Percentiles rank a stretch among this genome's conserved stretches.
Conservation (phyloP, 2,888 invertebrate species). For the Chrysotoxum bicinctum region DNA sequence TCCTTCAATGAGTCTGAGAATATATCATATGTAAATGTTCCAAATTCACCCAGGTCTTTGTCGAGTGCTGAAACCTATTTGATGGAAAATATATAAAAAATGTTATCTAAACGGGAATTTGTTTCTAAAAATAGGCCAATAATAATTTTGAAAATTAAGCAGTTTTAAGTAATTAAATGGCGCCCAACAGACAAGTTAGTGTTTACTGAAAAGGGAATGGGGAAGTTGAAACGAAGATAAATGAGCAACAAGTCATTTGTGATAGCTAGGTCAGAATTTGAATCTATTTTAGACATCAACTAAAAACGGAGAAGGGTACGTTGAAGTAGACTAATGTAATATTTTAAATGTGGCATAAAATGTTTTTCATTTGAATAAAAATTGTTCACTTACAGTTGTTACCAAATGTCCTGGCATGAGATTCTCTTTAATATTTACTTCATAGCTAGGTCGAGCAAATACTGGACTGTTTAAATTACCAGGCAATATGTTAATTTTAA, state of each 20-base stretch:
- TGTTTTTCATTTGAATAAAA: background rate
- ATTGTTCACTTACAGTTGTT: conserved; percentile 83
- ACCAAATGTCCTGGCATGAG: conserved; percentile 89
- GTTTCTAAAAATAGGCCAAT: too few relatives aligned
- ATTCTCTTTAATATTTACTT: conserved; percentile 92
- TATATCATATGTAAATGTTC: conserved; percentile 89
- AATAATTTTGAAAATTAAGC: too few relatives aligned
- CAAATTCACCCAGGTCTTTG: conserved; percentile 90
- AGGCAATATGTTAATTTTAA: conserved; percentile 89
- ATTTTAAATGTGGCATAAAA: background rate
- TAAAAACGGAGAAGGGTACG: too few relatives aligned
- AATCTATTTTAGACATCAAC: too few relatives aligned
- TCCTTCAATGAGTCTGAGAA: conserved; percentile 88
- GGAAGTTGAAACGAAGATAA: too few relatives aligned
- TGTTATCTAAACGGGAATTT: too few relatives aligned
- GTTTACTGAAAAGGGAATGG: too few relatives aligned
- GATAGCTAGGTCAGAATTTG: too few relatives aligned
- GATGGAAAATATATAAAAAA: background rate
- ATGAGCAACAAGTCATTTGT: too few relatives aligned
- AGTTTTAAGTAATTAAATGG: too few relatives aligned
- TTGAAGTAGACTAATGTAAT: too few relatives aligned
- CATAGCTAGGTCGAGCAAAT: conserved; percentile 90
- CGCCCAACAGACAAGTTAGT: too few relatives aligned
- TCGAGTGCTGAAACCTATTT: conserved; percentile 89
- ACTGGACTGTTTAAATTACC: conserved; percentile 91